Base-by-base conservation (phyloP, 2,113 vertebrate genomes). In the Cebidichthys violaceus region DNA sequence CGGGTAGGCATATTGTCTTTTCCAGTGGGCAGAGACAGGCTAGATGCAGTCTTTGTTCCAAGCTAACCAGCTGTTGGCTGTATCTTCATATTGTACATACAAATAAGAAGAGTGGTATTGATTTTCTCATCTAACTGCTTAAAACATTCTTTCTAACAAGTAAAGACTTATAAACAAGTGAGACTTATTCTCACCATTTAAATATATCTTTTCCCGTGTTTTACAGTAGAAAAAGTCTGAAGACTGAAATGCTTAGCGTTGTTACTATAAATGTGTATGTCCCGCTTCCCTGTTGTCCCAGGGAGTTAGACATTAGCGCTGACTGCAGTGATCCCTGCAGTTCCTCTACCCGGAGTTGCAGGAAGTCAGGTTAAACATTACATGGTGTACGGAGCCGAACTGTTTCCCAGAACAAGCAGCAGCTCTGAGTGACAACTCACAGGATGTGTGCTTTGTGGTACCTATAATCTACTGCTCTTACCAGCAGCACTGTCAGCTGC, bases 331-430 rank as follows among this genome's bases (percentile, higher is more conserved):
- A 83, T 90, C 75, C 54, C 55, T 62, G 33, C 17, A 83, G 73
- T 84, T 79, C 60, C 81, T 89, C 83, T 76, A 70, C 70, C 75
- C 45, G n/a, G 59, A 79, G 68, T 75, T 84, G 87, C 94, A 94
- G 93, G 90, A 93, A 89, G 84, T 71, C 69, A 74, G 91, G 94
- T 95, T 95, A 95, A 94, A 94, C 79, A 94, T 95, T 95, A 91
- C 85, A 82, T 70, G 27, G 50, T 69, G 84, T 54, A 59, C 81
- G 77, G 74, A 45, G 59, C 33, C 41, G 14, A 72, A 62, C 37
- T 55, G 35, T 70, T 78, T 47, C 72, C 24, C 39, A 20, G 15
- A 83, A 83, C 70, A n/a, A 82, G 71, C 61, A 77, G 66, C 70
- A 35, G 79, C 82, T 75, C 75, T 79, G 47, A 79, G 41, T 71